Evolutionary conservation across 2,113 vertebrate genomes (phyloP), one percentile per base, ranked within the genome.

Genomic region (Tachuris rubrigastra): DNA sequence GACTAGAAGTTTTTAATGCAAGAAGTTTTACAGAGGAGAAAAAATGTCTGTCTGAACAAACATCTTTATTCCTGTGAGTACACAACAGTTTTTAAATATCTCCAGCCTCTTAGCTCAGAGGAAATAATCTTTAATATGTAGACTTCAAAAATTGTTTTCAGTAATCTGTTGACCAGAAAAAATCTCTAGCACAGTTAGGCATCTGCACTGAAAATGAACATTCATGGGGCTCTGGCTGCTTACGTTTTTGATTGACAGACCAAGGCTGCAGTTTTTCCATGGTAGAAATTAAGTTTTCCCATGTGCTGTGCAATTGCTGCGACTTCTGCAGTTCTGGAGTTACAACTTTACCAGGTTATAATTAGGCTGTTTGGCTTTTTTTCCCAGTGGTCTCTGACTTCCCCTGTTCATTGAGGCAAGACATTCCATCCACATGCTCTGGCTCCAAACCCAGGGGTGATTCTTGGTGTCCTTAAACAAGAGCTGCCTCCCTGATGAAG

Each of bases 1-100:
- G 80, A 60, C 58, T 67, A 35, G 24, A 85, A 86, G 49, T 89
- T 82, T 85, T 93, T 90, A 80, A 93, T 62, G 50, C 39, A 39
- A 35, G 31, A 59, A 73, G 47, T 67, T 74, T 67, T 55, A n/a
- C 44, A 42, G 52, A 56, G 24, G 33, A 46, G 52, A 42, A 62
- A 62, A 5, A 90, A 56, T 3, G 30, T 39, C 41, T n/a, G 27
- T 72, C 66, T 74, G 63, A 66, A 27, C 46, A 62, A 39, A 35
- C 19, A 35, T 60, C 53, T 85, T 23, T 53, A 2, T 60, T 87
- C 50, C 80, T 86, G 24, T 74, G 63, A 69, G 23, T 73, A 69
- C 12, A 1, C 37, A 20, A 22, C 83, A 20, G 27, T 52, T 82
- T 89, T 89, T 14, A 83, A 89, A n/a, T 10, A 39, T 56, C 71